Base-by-base conservation (phyloP, 2,113 vertebrate species). In the Pterocles gutturalis region DNA sequence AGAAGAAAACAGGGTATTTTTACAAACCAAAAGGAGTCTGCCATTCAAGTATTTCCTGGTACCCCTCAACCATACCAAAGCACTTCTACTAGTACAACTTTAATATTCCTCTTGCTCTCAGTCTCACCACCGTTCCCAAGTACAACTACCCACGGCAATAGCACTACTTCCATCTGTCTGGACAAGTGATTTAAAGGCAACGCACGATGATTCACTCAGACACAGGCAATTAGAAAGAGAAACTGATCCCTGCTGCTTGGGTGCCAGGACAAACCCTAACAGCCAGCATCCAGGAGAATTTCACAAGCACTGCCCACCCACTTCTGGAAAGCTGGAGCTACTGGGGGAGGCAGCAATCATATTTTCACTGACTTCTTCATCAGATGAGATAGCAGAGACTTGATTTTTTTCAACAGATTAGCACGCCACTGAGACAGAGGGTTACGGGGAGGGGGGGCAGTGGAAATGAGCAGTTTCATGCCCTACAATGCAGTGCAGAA, bases 401-500 rank as follows among this genome's bases (percentile, higher is more conserved):
- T 12, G 70, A 81, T 89, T 75, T 86, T 61, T 72, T 82, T 65
- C 65, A 71, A 67, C 11, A 87, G 76, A 94, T 71, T 20, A 89
- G 33, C 3, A 2, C 58, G 66, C 51, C 85, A 83, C 46, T 0
- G 1, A 87, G 61, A 78, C 1, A 0, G 46, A 86, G n/a, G 2
- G 46, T 65, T 76, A 13, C 2, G 1, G 31, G 49, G 41, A 71
- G 29, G 41, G 79, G 61, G 13, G 72, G 67, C 2, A 31, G 73
- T 51, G 41, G 65, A 81, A 94, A 95, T 53, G 53, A 93, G 87
- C 73, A 58, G 62, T 75, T 92, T 67, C 85, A 75, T 85, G 92
- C 87, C 70, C 97, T 97, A 96, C 96, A 98, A 95, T 97, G 97
- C 97, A 98, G 96, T 12, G 95, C 70, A 85, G 57, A 93, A 64